phyloP scores from a whole-genome alignment of 2,888 invertebrate species.

The Tetheella fluctuosa region DNA sequence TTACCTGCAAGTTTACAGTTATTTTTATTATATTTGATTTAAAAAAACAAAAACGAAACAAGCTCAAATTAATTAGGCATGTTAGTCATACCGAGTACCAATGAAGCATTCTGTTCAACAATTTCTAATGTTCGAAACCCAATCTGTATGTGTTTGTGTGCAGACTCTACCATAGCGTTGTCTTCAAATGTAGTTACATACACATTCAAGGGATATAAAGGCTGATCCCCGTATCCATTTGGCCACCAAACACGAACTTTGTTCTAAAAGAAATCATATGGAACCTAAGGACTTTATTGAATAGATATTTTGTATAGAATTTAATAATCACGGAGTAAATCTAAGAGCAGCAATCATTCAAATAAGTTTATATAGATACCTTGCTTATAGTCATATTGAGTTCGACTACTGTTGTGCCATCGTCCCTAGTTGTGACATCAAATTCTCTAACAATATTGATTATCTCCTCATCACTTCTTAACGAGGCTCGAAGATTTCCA shows the following conservation, averaged over 20 bases:
- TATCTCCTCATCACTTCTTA: constrained; percentile 59
- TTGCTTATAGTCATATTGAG: constrained; percentile 61
- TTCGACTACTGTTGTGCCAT: constrained; percentile 60
- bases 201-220: constrained; percentile 88
- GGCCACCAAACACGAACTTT: constrained; percentile 93
- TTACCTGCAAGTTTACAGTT: constrained; percentile 58
- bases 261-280: constrained; percentile 52
- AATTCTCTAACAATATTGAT: constrained; percentile 50
- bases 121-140: constrained; percentile 95
- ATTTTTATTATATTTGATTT: neutral
- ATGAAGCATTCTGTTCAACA: constrained; percentile 87
- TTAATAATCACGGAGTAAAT: neutral
- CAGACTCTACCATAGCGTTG: constrained; percentile 47
- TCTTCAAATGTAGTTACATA: constrained; percentile 63
- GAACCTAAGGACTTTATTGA: too few relatives aligned
- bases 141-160: constrained; percentile 85
- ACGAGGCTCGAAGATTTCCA: constrained; percentile 56
- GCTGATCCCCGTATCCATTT: constrained; percentile 93
- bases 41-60: neutral
- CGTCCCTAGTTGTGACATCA: constrained; percentile 41
- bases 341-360: neutral
- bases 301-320: too few relatives aligned
- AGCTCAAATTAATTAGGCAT: constrained; percentile 9
- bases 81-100: constrained; percentile 50
- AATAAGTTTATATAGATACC: constrained; percentile 47